Evolutionary conservation across 2,888 invertebrate genomes (phyloP).

Genomic region (Amblyteles armatorius): DNA sequence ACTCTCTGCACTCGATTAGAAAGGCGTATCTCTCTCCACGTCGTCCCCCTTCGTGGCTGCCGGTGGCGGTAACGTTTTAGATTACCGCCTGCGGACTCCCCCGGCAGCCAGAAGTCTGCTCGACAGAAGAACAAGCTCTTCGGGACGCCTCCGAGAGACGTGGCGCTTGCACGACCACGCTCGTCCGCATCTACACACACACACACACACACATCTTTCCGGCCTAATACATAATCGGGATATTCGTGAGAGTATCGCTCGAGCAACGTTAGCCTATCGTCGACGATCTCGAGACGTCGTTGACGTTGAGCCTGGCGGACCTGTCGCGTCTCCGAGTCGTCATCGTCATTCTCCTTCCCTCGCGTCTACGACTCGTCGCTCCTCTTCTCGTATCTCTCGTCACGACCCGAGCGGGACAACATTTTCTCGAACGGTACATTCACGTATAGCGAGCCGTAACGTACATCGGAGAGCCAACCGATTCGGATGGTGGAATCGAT

Average conservation of each 20-base stretch:
- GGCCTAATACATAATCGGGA: constrained; percentile 13
- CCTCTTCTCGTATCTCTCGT: constrained; percentile 18
- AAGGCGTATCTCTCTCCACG: constrained; percentile 68
- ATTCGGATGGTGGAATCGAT: constrained; percentile 3
- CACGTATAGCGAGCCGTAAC: neutral
- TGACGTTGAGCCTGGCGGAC: constrained; percentile 54
- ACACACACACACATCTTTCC: neutral
- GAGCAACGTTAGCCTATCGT: constrained; percentile 12
- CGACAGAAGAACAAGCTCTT: neutral
- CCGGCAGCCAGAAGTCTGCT: constrained; percentile 40
- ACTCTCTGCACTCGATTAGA: constrained; percentile 69
- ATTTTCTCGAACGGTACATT: constrained; percentile 25
- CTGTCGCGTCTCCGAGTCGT: constrained; percentile 48
- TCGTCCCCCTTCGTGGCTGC: constrained; percentile 27
- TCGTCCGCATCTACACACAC: neutral
- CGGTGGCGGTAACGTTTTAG: constrained; percentile 52
- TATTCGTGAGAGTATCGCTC: constrained; percentile 32
- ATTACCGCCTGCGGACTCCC: constrained; percentile 45
- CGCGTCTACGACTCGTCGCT: neutral
- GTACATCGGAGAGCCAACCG: neutral
- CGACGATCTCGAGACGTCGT: constrained; percentile 42
- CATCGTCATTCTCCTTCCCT: constrained; percentile 41
- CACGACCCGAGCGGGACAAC: constrained; percentile 5
- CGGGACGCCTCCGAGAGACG: constrained; percentile 58
- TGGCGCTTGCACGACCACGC: constrained; percentile 51